These are phyloP conservation scores for Archivesica marissinica DNA, from an alignment of 1,140 invertebrate genomes.

Conservation along the genomic window DNA sequence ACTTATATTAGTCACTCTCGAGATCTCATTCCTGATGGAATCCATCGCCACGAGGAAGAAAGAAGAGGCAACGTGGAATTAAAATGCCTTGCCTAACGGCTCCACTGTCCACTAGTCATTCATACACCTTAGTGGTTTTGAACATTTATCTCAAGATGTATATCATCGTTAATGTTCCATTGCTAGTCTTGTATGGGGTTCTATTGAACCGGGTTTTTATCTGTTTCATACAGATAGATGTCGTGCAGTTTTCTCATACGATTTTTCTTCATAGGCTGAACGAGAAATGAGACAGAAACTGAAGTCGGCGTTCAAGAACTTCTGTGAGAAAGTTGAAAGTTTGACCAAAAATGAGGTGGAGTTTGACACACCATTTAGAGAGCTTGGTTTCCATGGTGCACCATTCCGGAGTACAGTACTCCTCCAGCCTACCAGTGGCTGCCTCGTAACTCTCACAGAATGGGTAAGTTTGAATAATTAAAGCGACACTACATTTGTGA, in stretches of 20 bases:
- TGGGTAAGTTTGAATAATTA: slow-evolving; percentile 90
- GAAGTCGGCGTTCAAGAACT: slow-evolving; percentile 98
- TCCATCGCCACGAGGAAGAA: too few relatives aligned
- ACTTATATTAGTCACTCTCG: too few relatives aligned
- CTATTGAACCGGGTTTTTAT: neutral
- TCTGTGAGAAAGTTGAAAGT: slow-evolving; percentile 98
- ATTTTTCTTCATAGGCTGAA: slow-evolving; percentile 88
- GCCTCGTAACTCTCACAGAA: slow-evolving; percentile 98
- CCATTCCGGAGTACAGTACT: slow-evolving; percentile 98
- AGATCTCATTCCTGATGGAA: too few relatives aligned
- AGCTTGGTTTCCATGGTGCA: slow-evolving; percentile 98
- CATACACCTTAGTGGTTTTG: too few relatives aligned
- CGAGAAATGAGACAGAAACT: slow-evolving; percentile 97
- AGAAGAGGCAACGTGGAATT: too few relatives aligned
- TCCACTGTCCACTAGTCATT: too few relatives aligned
- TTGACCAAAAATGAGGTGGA: slow-evolving; percentile 99
- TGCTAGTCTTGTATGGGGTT: neutral
- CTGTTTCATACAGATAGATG: neutral
- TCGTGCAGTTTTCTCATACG: neutral
- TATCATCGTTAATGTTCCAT: neutral
- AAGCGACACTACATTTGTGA: too few relatives aligned
- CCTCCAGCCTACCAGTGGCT: slow-evolving; percentile 98
- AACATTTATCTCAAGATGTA: too few relatives aligned
- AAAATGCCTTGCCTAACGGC: too few relatives aligned
- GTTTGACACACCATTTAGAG: slow-evolving; percentile 99